These are phyloP conservation scores for Platalea minor DNA, from an alignment of 2,797 vertebrate species.

Conservation along the genomic window DNA sequence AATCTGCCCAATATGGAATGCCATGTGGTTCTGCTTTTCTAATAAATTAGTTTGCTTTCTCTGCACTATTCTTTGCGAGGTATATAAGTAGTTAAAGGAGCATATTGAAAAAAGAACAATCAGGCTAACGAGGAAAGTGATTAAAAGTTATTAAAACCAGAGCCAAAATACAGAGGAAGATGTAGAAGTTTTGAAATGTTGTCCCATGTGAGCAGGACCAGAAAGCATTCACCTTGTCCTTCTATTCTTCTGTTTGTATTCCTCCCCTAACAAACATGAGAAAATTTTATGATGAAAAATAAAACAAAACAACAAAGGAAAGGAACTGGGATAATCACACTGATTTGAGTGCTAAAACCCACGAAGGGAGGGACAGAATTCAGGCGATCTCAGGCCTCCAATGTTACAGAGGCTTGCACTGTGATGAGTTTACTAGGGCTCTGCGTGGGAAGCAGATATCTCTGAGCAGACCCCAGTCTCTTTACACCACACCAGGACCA, in stretches of 20 bases:
- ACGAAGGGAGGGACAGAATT: not conserved
- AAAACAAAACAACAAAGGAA: not conserved
- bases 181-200: not conserved
- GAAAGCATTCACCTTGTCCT: not conserved
- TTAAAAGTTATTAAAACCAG: conserved; percentile 51
- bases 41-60: conserved; percentile 60
- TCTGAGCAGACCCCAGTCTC: not conserved
- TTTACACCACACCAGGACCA: rapidly evolving
- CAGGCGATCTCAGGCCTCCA: not conserved
- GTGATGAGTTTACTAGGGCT: not conserved
- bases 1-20: conserved; percentile 70
- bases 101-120: conserved; percentile 51
- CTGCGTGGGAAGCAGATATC: rapidly evolving
- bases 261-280: not conserved
- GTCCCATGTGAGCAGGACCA: not conserved
- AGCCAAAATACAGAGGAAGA: not conserved
- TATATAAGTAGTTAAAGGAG: conserved; percentile 51
- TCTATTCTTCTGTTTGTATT: not conserved
- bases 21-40: conserved; percentile 62
- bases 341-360: not conserved
- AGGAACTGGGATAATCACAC: not conserved
- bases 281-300: not conserved
- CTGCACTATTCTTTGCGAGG: conserved; percentile 15
- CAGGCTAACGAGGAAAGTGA: conserved; percentile 13
- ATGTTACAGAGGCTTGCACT: not conserved